Evolutionary conservation across 2,797 vertebrate genomes (phyloP), one percentile per base, ranked within the genome.

Genomic region (Microctenopoma stevenorrisi): DNA sequence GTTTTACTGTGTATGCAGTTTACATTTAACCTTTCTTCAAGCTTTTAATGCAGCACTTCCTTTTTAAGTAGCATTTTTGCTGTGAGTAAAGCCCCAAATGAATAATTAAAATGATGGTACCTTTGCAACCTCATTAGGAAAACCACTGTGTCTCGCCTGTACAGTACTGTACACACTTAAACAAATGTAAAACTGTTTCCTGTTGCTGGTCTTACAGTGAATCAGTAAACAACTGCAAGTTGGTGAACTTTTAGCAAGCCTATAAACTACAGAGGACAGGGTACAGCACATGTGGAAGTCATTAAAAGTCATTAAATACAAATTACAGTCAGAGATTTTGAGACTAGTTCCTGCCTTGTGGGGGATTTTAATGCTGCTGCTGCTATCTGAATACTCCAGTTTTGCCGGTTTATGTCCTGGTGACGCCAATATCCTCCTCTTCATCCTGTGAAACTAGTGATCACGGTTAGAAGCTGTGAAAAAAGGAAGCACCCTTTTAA

Each of bases 71-170:
- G 15, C 46, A 61, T 30, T 38, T 64, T 52, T 76, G 30, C 70
- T 63, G 53, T 68, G 66, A 53, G 38, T 56, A 3, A 54, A 51
- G 62, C 40, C 47, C 47, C 33, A 37, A 46, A 76, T 76, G 37
- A 87, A 88, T 89, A 75, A 87, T 87, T 72, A 40, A 75, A 46
- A 47, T 28, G 52, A 74, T 49, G 51, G 51, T 59, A 30, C 55
- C 22, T 78, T 74, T 85, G 74, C 72, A 82, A 30, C 40, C 49
- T 84, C 63, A 83, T 85, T 82, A 81, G 49, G 43, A 33, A 54
- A 60, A 48, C 73, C 66, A 79, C 62, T 33, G 50, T 64, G 42
- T 38, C 43, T 56, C 8, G 18, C 43, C n/a, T 35, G 7, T 25
- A 15, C 12, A 58, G 44, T 48, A 7, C 46, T 48, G 46, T 22